Conservation (phyloP, 2,797 vertebrate genomes). For the Euthynnus affinis region DNA sequence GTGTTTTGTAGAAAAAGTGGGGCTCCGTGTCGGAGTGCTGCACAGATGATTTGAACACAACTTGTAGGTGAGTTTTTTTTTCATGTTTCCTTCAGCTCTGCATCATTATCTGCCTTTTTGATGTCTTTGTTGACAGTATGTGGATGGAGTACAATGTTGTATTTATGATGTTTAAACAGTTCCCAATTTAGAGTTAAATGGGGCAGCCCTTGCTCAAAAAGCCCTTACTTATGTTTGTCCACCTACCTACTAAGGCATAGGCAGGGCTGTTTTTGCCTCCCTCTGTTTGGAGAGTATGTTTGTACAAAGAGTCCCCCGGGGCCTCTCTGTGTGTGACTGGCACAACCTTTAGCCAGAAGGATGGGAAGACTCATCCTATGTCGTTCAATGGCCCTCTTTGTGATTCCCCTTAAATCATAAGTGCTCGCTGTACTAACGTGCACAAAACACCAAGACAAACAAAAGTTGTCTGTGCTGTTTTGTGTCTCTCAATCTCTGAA, state of each 20-base stretch:
- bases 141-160: not conserved
- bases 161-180: constrained; percentile 23
- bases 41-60: constrained; percentile 69
- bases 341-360: constrained; percentile 63
- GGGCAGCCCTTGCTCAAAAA: not conserved
- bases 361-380: constrained; percentile 47
- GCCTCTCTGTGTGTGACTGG: constrained; percentile 58
- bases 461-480: constrained; percentile 22
- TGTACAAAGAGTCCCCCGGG: constrained; percentile 46
- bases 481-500: constrained; percentile 8
- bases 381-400: constrained; percentile 60
- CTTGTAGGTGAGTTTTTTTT: constrained; percentile 68
- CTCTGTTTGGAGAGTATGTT: constrained; percentile 65
- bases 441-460: constrained; percentile 23
- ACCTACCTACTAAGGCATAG: not conserved
- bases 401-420: constrained; percentile 42
- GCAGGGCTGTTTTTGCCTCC: constrained; percentile 29
- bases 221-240: constrained; percentile 32
- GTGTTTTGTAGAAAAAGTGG: constrained; percentile 52
- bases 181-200: constrained; percentile 17
- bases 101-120: constrained; percentile 1
- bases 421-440: constrained; percentile 20
- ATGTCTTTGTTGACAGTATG: constrained; percentile 11
- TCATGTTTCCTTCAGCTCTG: not conserved
- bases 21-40: constrained; percentile 50